Evolutionary conservation across 2,888 invertebrate genomes (phyloP).

Genomic region (Gasteruption jaculator): DNA sequence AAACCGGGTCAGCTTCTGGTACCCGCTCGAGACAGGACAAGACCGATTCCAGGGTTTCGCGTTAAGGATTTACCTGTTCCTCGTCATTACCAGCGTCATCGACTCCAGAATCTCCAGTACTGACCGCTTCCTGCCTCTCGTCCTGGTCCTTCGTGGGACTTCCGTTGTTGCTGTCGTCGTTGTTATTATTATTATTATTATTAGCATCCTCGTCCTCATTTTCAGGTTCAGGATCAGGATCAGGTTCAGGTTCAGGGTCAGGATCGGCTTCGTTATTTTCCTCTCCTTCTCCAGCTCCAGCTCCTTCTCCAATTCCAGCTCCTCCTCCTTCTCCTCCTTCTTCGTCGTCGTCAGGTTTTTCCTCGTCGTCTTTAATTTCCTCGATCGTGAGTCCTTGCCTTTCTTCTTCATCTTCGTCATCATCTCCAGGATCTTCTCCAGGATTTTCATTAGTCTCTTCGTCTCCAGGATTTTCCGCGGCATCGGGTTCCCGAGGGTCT

Average conservation of each 20-base stretch:
- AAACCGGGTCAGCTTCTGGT: no score
- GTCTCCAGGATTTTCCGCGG: constrained; percentile 12
- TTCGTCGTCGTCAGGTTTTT: not conserved
- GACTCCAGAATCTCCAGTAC: constrained; percentile 52
- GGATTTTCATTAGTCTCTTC: constrained; percentile 21
- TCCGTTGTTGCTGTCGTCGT: no score
- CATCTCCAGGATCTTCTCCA: constrained; percentile 20
- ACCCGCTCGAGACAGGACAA: no score
- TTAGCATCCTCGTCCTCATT: constrained; percentile 22
- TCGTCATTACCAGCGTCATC: constrained; percentile 58
- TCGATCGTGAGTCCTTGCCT: constrained; percentile 16
- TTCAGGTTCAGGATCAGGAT: constrained; percentile 17
- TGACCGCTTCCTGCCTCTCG: no score
- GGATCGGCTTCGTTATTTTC: constrained; percentile 12
- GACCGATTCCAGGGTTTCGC: no score
- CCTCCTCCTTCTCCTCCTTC: not conserved
- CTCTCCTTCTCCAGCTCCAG: constrained; percentile 7
- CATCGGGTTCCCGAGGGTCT: no score
- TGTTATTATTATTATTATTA: constrained; percentile 28
- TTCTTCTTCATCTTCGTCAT: constrained; percentile 18
- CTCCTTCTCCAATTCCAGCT: not conserved
- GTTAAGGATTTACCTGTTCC: constrained; percentile 45
- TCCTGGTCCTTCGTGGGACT: constrained; percentile 50
- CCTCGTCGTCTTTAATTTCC: constrained; percentile 17
- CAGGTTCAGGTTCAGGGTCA: constrained; percentile 20